A percentile compares a stretch with the other conserved stretches of the same genome.
These are phyloP conservation scores for Diabrotica virgifera DNA, from an alignment of 1,140 invertebrate species.

Conservation along the genomic window DNA sequence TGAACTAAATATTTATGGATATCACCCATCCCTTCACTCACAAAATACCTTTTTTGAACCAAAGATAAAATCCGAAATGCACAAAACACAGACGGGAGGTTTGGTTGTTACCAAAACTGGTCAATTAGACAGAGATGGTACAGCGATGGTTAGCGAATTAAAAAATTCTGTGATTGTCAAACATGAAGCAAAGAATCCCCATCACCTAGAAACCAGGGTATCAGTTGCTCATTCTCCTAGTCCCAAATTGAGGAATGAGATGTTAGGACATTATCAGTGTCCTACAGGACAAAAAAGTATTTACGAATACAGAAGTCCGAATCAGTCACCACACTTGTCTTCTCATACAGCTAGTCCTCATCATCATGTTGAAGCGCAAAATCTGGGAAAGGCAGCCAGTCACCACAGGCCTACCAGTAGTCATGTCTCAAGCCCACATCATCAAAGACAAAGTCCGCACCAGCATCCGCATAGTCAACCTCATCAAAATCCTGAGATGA, in stretches of 20 bases:
- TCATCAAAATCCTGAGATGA: slow-evolving; percentile 54
- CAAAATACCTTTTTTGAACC: slow-evolving; percentile 44
- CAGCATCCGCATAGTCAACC: slow-evolving; percentile 46
- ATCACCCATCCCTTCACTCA: slow-evolving; percentile 60
- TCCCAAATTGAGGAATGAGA: slow-evolving; percentile 58
- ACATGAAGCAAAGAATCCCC: slow-evolving; percentile 64
- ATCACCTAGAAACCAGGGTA: slow-evolving; percentile 57
- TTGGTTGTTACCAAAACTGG: slow-evolving; percentile 46
- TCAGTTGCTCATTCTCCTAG: slow-evolving; percentile 59
- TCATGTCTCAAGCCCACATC: slow-evolving; percentile 49
- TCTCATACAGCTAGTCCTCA: slow-evolving; percentile 42
- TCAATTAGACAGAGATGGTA: slow-evolving; percentile 50
- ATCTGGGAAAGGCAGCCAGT: slow-evolving; percentile 38
- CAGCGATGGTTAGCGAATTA: slow-evolving; percentile 61
- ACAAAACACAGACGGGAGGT: slow-evolving; percentile 48
- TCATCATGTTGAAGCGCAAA: slow-evolving; percentile 44
- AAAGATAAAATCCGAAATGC: slow-evolving; percentile 29
- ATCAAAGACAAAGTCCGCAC: slow-evolving; percentile 51
- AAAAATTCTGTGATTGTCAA: slow-evolving; percentile 78
- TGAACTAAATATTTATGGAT: slow-evolving; percentile 71
- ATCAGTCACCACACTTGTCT: slow-evolving; percentile 55
- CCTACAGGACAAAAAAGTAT: slow-evolving; percentile 25
- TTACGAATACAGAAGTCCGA: slow-evolving; percentile 49
- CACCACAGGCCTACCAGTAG: slow-evolving; percentile 37
- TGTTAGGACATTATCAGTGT: slow-evolving; percentile 59